Percentiles rank a stretch among this genome's conserved stretches.
phyloP scores from a whole-genome alignment of 92 coral and sea anemone species.

The Hydrozoanthus gracilis region DNA sequence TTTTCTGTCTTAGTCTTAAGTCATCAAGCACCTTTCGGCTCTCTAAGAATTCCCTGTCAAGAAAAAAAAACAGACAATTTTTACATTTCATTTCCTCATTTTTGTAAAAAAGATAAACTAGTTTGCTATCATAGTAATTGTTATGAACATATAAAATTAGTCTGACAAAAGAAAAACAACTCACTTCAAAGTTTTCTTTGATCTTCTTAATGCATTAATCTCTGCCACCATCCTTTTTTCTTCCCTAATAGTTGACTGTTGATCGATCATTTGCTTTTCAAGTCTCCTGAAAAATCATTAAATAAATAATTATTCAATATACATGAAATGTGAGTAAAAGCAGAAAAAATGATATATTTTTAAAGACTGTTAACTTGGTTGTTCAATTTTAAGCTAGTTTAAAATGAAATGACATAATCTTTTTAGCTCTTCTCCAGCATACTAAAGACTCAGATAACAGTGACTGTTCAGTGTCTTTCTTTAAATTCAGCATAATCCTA shows the following conservation, averaged over 20 bases:
- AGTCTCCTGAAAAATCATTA: conserved; percentile 64
- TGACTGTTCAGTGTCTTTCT: no score
- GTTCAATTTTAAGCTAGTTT: no score
- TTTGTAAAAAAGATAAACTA: not conserved
- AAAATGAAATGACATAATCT: no score
- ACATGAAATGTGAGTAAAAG: no score
- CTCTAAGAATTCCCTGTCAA: conserved; percentile 73
- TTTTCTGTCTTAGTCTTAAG: conserved; percentile 69
- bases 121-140: not conserved
- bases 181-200: conserved; percentile 88
- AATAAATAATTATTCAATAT: not conserved
- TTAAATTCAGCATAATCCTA: no score
- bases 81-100: not conserved
- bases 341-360: no score
- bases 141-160: not conserved
- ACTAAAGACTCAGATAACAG: no score
- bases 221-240: conserved; percentile 91
- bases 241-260: conserved; percentile 80
- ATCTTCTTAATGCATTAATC: conserved; percentile 83
- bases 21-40: conserved; percentile 74
- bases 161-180: conserved; percentile 14
- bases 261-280: conserved; percentile 79
- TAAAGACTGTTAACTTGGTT: no score
- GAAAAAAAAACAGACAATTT: not conserved
- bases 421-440: no score